Evolutionary conservation across 2,888 invertebrate genomes (phyloP), one percentile per base, ranked within the genome.

Genomic region (Spilosoma lubricipeda): DNA sequence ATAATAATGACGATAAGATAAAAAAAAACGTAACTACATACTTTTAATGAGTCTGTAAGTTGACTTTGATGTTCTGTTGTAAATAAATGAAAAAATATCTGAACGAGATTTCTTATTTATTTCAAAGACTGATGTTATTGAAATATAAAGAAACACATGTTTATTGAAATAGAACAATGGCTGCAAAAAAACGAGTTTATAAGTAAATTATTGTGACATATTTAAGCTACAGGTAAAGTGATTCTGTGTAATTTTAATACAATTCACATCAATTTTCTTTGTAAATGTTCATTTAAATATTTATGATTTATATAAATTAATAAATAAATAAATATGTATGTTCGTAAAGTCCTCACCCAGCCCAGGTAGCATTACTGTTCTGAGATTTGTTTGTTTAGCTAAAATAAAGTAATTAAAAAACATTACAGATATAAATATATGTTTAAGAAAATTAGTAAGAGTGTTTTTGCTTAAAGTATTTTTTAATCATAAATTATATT

Each of bases 161-260:
- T 39, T 23, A 70, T 70, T 36, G 59, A 3, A 36, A 3, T 39
- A 36, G 39, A 56, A 59, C 39, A 70, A 70, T 56, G 20, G 36
- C n/a, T 56, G 39, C 30, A 63, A 27, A 59, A 59, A 27, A 23
- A 63, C 30, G 3, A 30, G 27, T 63, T 30, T 18, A 18, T 30
- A 59, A 56, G 18, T 70, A 70, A 70, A 70, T 70, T 56, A 69
- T 36, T 36, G 56, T 69, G 39, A 39, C 39, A 39, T 39, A 39
- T 39, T 39, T 39, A 39, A 39, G 68, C 23, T 68, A 45, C 33
- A 30, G 23, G 48, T 13, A 69, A 15, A n/a, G 39, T 70, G 27
- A 52, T 59, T 39, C 39, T 59, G n/a, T 23, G 48, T 48, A 59
- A 56, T 56, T 70, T 56, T 18, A 59, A 20, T 59, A 59, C 39